phyloP scores from a whole-genome alignment of 2,888 invertebrate genomes.

The Lampropteryx suffumata region DNA sequence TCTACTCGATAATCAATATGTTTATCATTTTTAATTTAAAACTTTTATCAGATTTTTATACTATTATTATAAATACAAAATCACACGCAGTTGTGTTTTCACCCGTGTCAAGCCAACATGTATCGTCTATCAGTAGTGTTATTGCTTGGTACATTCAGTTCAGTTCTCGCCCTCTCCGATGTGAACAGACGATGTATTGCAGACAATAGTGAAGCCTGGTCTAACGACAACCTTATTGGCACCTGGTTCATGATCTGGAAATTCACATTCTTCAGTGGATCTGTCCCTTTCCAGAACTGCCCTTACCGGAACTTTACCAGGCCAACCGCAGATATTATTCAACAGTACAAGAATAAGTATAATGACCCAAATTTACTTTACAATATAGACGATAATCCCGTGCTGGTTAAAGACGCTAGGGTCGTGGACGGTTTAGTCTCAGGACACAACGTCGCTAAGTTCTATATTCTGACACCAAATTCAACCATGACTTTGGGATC shows the following conservation, averaged over 20 bases:
- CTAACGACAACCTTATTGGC: conserved; percentile 23
- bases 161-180: conserved; percentile 7
- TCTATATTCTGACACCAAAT: conserved; percentile 17
- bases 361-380: conserved; percentile 16
- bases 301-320: conserved; percentile 2
- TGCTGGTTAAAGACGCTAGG: neutral
- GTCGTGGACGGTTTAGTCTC: conserved; percentile 12
- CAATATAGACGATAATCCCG: conserved; percentile 25
- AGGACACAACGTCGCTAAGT: conserved; percentile 21
- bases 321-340: conserved; percentile 11
- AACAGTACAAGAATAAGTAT: conserved; percentile 20
- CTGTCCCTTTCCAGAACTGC: conserved; percentile 3
- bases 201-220: conserved; percentile 13
- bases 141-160: neutral
- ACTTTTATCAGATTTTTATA: neutral
- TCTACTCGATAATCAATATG: too few species aligned
- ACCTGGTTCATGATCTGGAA: conserved; percentile 21
- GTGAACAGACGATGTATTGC: conserved; percentile 16
- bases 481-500: neutral
- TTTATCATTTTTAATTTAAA: too few species aligned
- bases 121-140: neutral
- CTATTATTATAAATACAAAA: too few species aligned
- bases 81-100: too few species aligned
- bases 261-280: conserved; percentile 1
- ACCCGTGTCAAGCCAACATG: neutral